phyloP scores from a whole-genome alignment of 2,888 invertebrate species.

The Ichneumoninae sp. region DNA sequence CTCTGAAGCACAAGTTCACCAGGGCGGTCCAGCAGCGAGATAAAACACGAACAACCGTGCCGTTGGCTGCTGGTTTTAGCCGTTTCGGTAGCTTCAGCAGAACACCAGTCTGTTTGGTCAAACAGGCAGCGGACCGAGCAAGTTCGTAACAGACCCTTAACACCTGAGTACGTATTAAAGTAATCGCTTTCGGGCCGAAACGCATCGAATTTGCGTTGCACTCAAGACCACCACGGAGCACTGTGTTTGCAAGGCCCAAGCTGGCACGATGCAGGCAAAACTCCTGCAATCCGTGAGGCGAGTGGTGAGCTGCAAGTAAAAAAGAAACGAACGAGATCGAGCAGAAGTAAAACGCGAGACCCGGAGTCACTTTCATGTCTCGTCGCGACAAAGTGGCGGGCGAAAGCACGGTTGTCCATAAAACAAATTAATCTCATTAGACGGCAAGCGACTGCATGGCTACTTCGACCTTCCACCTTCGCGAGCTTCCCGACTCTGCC shows the following conservation, averaged over 20 bases:
- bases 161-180: too few relatives aligned
- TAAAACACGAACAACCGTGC: slow-evolving; percentile 76
- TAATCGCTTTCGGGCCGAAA: not conserved
- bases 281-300: slow-evolving; percentile 15
- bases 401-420: slow-evolving; percentile 77
- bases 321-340: slow-evolving; percentile 59
- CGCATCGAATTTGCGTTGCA: not conserved
- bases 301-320: slow-evolving; percentile 40
- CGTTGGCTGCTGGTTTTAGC: slow-evolving; percentile 6
- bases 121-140: too few relatives aligned
- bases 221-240: slow-evolving; percentile 67
- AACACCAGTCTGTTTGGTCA: not conserved
- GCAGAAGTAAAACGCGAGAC: slow-evolving; percentile 52
- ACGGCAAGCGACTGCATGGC: slow-evolving; percentile 73
- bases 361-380: slow-evolving; percentile 78
- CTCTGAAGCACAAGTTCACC: slow-evolving; percentile 62
- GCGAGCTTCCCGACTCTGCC: slow-evolving; percentile 69
- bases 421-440: slow-evolving; percentile 83
- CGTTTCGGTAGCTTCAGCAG: not conserved
- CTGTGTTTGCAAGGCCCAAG: slow-evolving; percentile 67
- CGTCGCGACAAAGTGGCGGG: slow-evolving; percentile 74
- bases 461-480: slow-evolving; percentile 75
- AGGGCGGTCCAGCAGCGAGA: slow-evolving; percentile 69
- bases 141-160: too few relatives aligned
- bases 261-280: not conserved